Conservation (phyloP, 2,888 invertebrate species). For the Melikaiella ostensackeni region DNA sequence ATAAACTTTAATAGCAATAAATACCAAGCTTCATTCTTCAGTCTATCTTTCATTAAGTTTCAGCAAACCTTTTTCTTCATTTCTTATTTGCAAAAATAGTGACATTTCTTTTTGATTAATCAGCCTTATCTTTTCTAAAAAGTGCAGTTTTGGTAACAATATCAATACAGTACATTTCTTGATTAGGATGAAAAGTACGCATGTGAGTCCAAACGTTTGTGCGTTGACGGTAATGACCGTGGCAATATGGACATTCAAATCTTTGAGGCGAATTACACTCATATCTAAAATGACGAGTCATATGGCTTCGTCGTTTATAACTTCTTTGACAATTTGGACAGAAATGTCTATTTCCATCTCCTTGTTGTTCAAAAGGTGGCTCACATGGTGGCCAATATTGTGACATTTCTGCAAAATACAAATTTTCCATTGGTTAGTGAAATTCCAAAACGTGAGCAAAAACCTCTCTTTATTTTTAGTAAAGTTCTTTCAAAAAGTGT, state of each 20-base stretch:
- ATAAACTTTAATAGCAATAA: no score
- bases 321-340: slow-evolving; percentile 81
- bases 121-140: not conserved
- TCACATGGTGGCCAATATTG: not conserved
- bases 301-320: slow-evolving; percentile 81
- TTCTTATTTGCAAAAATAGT: no score
- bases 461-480: not conserved
- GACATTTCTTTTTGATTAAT: no score
- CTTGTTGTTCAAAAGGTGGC: not conserved
- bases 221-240: slow-evolving; percentile 69
- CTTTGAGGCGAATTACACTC: slow-evolving; percentile 75
- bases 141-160: slow-evolving; percentile 64
- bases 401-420: slow-evolving; percentile 10
- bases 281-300: slow-evolving; percentile 80
- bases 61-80: no score
- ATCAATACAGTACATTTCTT: slow-evolving; percentile 71
- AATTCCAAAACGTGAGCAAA: not conserved
- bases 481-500: not conserved
- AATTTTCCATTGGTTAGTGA: slow-evolving; percentile 6
- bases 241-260: slow-evolving; percentile 75
- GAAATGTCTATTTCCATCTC: slow-evolving; percentile 65
- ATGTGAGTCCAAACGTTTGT: slow-evolving; percentile 74
- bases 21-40: no score
- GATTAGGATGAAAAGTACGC: slow-evolving; percentile 67
- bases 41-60: no score